These are phyloP conservation scores for Dicyrtomina minuta DNA, from an alignment of 2,888 invertebrate genomes.

Conservation along the genomic window DNA sequence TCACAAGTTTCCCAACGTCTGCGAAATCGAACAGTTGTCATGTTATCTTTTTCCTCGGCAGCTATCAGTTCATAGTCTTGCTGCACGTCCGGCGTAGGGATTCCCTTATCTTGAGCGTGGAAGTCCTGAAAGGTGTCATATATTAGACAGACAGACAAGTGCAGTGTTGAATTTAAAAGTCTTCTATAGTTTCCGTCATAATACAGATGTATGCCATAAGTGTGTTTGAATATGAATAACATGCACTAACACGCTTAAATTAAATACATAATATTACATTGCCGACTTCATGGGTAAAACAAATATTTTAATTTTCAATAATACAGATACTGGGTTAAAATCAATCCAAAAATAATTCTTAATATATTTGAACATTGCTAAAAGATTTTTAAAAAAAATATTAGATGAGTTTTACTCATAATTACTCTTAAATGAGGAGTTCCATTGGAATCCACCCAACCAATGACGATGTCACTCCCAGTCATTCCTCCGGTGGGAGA, in stretches of 20 bases:
- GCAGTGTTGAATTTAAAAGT: not conserved
- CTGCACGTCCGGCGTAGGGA: constrained; percentile 53
- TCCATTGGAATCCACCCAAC: constrained; percentile 73
- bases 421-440: constrained; percentile 39
- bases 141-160: no score
- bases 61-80: constrained; percentile 55
- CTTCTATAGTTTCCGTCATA: not conserved
- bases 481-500: constrained; percentile 76
- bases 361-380: not conserved
- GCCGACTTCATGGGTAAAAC: no score
- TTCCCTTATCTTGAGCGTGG: constrained; percentile 47
- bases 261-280: no score
- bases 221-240: no score
- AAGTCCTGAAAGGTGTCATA: constrained; percentile 54
- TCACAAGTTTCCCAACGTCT: constrained; percentile 56
- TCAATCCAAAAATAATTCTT: not conserved
- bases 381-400: not conserved
- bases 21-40: constrained; percentile 55
- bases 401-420: not conserved
- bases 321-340: no score
- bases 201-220: no score
- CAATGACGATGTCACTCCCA: constrained; percentile 83
- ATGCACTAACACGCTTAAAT: no score
- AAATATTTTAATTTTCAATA: no score
- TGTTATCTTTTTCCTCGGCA: constrained; percentile 54